A percentile compares a stretch with the other conserved stretches of the same genome.
Conservation (phyloP, 2,888 invertebrate species). For the Drosophila yooni region DNA sequence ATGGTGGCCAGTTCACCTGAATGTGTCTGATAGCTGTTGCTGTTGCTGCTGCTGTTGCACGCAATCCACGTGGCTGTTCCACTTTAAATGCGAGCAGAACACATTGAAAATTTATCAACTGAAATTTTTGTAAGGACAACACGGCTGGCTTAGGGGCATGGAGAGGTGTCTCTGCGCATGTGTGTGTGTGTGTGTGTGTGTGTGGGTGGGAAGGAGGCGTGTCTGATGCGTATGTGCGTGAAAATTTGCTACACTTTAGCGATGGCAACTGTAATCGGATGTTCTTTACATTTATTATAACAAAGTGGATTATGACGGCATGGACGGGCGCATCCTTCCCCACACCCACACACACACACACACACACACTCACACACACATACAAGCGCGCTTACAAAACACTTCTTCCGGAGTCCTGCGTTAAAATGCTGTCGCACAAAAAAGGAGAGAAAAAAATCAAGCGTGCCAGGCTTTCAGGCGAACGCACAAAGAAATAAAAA, state of each 20-base stretch:
- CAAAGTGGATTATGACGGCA: constrained; percentile 79
- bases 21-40: constrained; percentile 41
- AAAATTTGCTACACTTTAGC: constrained; percentile 79
- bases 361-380: constrained; percentile 25
- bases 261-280: constrained; percentile 80
- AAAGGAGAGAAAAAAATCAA: constrained; percentile 20
- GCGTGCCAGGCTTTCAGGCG: constrained; percentile 57
- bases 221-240: constrained; percentile 55
- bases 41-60: constrained; percentile 45
- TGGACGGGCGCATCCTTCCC: constrained; percentile 59
- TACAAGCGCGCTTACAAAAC: constrained; percentile 19
- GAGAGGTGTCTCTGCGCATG: background rate
- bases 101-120: constrained; percentile 77
- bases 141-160: background rate
- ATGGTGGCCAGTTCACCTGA: constrained; percentile 57
- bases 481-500: constrained; percentile 41
- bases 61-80: constrained; percentile 36
- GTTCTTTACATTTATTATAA: constrained; percentile 82
- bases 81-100: constrained; percentile 58
- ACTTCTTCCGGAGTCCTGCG: constrained; percentile 33
- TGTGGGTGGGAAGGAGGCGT: constrained; percentile 11
- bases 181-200: background rate
- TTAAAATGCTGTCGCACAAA: constrained; percentile 46
- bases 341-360: constrained; percentile 36
- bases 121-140: constrained; percentile 63